Evolutionary conservation across 2,888 invertebrate species (phyloP).

Genomic region (Ochropleura plecta): DNA sequence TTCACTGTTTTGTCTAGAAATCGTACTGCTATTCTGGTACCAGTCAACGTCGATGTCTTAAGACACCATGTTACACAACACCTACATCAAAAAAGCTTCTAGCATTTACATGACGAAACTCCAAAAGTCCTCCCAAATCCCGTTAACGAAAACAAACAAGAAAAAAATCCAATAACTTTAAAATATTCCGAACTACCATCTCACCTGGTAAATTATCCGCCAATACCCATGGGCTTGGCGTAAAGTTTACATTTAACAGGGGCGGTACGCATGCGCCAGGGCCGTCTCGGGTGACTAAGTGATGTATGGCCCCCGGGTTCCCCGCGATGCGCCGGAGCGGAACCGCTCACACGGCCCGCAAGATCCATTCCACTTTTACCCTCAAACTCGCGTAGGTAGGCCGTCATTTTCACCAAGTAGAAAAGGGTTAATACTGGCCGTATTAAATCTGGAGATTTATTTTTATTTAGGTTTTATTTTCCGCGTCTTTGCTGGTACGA

Average conservation of each 20-base stretch:
- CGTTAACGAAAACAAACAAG: slow-evolving; percentile 37
- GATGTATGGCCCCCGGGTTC: slow-evolving; percentile 71
- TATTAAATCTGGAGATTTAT: slow-evolving; percentile 5
- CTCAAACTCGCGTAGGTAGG: slow-evolving; percentile 37
- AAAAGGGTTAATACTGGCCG: slow-evolving; percentile 32
- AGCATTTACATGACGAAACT: not conserved
- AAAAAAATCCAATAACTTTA: slow-evolving; percentile 49
- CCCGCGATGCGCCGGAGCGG: slow-evolving; percentile 70
- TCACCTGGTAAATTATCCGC: slow-evolving; percentile 72
- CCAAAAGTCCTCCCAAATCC: not conserved
- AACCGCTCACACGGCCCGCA: slow-evolving; percentile 67
- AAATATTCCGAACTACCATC: slow-evolving; percentile 64
- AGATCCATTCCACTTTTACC: slow-evolving; percentile 63
- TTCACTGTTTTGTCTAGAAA: too few relatives aligned
- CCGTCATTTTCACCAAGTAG: slow-evolving; percentile 52
- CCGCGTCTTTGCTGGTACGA: not conserved
- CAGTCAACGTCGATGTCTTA: not conserved
- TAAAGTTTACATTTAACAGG: slow-evolving; percentile 71
- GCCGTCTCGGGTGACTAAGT: slow-evolving; percentile 70
- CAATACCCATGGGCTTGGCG: slow-evolving; percentile 72
- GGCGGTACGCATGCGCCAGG: slow-evolving; percentile 66
- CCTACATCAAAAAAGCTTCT: not conserved
- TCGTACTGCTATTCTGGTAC: not conserved
- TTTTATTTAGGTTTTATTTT: slow-evolving; percentile 10
- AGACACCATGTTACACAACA: not conserved